These are phyloP conservation scores for Nematolebias whitei DNA, from an alignment of 2,113 vertebrate genomes.

Conservation along the genomic window DNA sequence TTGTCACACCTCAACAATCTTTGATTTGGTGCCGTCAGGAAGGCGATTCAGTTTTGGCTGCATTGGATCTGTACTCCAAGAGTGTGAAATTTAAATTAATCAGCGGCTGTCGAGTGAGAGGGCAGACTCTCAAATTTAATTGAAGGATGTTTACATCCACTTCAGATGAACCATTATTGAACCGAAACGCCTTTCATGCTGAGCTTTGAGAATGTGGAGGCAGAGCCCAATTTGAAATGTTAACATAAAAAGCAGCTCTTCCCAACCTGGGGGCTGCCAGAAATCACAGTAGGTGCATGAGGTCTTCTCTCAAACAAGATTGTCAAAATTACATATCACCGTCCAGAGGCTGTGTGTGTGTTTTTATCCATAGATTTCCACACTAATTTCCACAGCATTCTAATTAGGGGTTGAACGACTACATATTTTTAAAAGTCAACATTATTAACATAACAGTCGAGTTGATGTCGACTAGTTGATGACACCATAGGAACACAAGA, in stretches of 20 bases:
- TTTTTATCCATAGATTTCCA: background rate
- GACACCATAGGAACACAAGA: no score
- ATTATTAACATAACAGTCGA: no score
- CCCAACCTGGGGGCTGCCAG: background rate
- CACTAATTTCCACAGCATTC: background rate
- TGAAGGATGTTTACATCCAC: slow-evolving; percentile 27
- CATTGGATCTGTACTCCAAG: background rate
- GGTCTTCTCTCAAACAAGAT: background rate
- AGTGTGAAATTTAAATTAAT: slow-evolving; percentile 10
- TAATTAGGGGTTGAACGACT: no score
- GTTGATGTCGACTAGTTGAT: no score
- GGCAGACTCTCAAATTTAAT: background rate
- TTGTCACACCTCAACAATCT: slow-evolving; percentile 22
- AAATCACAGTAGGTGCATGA: background rate
- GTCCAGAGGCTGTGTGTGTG: background rate
- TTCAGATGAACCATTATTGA: background rate
- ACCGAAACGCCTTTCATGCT: slow-evolving; percentile 6
- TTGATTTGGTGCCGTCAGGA: background rate
- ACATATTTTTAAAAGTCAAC: no score
- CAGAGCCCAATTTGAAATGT: slow-evolving; percentile 12
- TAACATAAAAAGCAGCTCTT: background rate
- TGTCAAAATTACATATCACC: background rate
- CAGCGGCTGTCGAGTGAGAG: background rate
- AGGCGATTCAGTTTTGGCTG: background rate
- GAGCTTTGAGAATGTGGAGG: slow-evolving; percentile 9